Base-by-base conservation (phyloP, 1,140 invertebrate species). In the Brachionus manjavacas region DNA sequence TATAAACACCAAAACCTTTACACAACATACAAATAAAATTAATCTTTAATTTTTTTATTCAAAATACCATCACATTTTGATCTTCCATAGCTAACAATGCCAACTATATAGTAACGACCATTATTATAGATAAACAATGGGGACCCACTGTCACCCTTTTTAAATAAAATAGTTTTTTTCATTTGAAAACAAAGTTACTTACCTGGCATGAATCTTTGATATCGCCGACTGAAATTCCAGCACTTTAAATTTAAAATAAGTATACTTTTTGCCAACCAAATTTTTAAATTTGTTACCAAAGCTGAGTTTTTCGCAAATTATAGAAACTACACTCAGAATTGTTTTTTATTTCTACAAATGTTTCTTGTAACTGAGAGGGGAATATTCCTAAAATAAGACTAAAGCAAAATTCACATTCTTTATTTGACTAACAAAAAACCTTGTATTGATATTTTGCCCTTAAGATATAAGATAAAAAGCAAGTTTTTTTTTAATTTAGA, bases 151-250 rank as follows among this genome's bases (percentile, higher is more conserved):
- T 76, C 72, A 25, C 72, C 72, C 72, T 35, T 76, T 70, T 14
- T 23, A 43, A 74, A 74, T 2, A 39, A 31, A 14, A 68, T n/a
- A n/a, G n/a, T n/a, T n/a, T n/a, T 28, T 28, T 68, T n/a, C 39
- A 23, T 68, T 68, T 68, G 8, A 0, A 23, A 25, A 60, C 8
- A 20, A 4, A 20, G 9, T 72, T 20, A 0, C 12, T 76, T 76
- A 76, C 72, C 41, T 76, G 72, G 25, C 72, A 76, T 28, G 72
- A 76, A 35, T 76, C 72, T 49, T 76, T 76, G 1, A 49, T 16
- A 52, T 49, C 20, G 2, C 20, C 72, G 46, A 25, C 20, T 28
- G 72, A 28, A 25, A 49, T 76, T 28, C 72, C 72, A 11, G 72
- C 72, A 46, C 72, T 76, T 52, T 6, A 49, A 1, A 25, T 25